A percentile compares a stretch with the other conserved stretches of the same genome.
phyloP scores from a whole-genome alignment of 2,797 vertebrate genomes.

The Micrastur ruficollis region DNA sequence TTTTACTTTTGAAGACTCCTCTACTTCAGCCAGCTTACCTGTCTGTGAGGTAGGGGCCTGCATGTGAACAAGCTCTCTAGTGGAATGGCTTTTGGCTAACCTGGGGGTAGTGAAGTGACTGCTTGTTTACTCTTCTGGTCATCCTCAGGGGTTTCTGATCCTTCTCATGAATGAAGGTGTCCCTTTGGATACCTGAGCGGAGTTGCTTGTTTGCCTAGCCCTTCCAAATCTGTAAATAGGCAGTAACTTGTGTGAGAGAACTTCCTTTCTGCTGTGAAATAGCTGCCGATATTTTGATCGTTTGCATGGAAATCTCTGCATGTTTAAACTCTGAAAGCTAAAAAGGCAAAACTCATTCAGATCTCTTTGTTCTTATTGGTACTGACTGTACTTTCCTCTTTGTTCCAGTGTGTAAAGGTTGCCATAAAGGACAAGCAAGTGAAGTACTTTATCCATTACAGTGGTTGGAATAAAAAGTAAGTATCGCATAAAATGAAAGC shows the following conservation, averaged over 20 bases:
- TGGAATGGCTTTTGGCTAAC: neutral
- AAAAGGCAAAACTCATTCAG: neutral
- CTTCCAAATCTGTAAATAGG: neutral
- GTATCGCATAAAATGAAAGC: constrained; percentile 61
- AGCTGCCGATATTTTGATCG: neutral
- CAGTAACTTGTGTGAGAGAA: neutral
- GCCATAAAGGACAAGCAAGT: constrained; percentile 99
- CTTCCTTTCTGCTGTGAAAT: neutral
- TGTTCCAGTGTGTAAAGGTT: constrained; percentile 94
- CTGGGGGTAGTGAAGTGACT: neutral
- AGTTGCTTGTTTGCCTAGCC: neutral
- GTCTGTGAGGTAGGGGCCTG: neutral
- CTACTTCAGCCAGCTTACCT: neutral
- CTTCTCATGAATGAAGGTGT: neutral
- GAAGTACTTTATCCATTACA: constrained; percentile 99
- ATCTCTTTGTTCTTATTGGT: neutral
- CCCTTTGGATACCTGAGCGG: neutral
- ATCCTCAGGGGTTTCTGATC: neutral
- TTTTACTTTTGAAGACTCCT: neutral
- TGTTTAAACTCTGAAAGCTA: neutral
- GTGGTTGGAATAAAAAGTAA: constrained; percentile 99
- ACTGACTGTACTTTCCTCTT: constrained; percentile 39
- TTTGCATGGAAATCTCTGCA: neutral
- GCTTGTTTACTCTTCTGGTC: neutral
- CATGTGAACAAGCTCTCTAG: neutral